A percentile compares a stretch with the other conserved stretches of the same genome.
Evolutionary conservation across 2,113 vertebrate genomes (phyloP).

Genomic region (Pteropus alecto): DNA sequence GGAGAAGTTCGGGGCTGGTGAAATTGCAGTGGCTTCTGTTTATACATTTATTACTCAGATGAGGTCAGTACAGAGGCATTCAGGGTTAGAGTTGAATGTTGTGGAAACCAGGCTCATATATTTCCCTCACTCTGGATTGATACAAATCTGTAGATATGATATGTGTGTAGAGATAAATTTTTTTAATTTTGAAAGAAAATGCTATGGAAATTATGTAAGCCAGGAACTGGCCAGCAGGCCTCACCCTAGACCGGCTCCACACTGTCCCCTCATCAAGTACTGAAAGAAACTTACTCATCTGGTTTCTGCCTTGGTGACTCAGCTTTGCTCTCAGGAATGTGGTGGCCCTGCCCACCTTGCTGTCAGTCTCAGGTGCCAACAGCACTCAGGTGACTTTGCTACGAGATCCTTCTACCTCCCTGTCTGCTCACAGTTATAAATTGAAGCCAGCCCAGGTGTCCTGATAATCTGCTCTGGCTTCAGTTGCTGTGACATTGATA

Average conservation of each 20-base stretch:
- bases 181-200: neutral
- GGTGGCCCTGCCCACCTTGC: constrained; percentile 26
- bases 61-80: neutral
- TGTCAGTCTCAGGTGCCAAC: neutral
- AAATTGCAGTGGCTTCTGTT: neutral
- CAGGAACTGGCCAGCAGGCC: neutral
- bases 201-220: neutral
- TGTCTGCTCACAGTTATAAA: neutral
- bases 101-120: rapidly evolving
- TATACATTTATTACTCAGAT: rapidly evolving
- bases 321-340: constrained; percentile 42
- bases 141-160: neutral
- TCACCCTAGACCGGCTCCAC: neutral
- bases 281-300: neutral
- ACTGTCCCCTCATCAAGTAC: too few relatives aligned
- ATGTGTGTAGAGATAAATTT: neutral
- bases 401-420: neutral
- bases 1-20: neutral
- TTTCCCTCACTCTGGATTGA: neutral
- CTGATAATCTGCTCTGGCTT: neutral
- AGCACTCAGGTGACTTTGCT: neutral
- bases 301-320: constrained; percentile 61
- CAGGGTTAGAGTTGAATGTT: neutral
- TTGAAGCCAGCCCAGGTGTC: neutral
- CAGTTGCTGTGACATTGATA: neutral